Evolutionary conservation across 2,888 invertebrate genomes (phyloP).

Genomic region (Desoria tigrina): DNA sequence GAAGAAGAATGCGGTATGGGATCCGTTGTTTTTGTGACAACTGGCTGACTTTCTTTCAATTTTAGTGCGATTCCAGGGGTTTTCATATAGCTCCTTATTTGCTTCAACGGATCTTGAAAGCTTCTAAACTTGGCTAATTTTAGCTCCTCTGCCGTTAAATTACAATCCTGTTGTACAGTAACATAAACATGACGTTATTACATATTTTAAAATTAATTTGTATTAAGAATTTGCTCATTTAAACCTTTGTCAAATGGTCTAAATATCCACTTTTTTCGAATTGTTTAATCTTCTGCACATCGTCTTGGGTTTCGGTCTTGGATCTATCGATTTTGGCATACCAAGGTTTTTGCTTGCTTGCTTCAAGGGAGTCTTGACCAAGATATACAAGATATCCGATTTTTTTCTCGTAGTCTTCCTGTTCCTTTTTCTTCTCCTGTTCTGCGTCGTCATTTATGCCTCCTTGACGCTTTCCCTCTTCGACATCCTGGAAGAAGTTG

Average conservation of each 20-base stretch:
- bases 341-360: conserved; percentile 83
- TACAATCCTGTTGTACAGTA: conserved; percentile 27
- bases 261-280: conserved; percentile 27
- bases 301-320: conserved; percentile 40
- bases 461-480: conserved; percentile 64
- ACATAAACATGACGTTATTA: conserved; percentile 23
- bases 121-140: conserved; percentile 66
- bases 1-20: conserved; percentile 22
- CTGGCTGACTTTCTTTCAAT: too few species aligned
- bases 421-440: conserved; percentile 83
- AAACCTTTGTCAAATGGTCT: too few species aligned
- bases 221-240: too few species aligned
- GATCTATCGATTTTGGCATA: conserved; percentile 62
- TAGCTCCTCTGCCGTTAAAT: conserved; percentile 63
- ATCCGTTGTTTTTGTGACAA: conserved; percentile 1
- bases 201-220: too few species aligned
- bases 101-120: conserved; percentile 72
- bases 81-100: conserved; percentile 66
- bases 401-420: conserved; percentile 95
- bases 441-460: conserved; percentile 80
- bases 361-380: conserved; percentile 88
- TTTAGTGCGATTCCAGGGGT: too few species aligned
- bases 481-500: conserved; percentile 84
- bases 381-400: conserved; percentile 94
- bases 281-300: conserved; percentile 32